These are phyloP conservation scores for Halcyon leucocephala DNA, from an alignment of 2,797 vertebrate genomes.

Conservation along the genomic window DNA sequence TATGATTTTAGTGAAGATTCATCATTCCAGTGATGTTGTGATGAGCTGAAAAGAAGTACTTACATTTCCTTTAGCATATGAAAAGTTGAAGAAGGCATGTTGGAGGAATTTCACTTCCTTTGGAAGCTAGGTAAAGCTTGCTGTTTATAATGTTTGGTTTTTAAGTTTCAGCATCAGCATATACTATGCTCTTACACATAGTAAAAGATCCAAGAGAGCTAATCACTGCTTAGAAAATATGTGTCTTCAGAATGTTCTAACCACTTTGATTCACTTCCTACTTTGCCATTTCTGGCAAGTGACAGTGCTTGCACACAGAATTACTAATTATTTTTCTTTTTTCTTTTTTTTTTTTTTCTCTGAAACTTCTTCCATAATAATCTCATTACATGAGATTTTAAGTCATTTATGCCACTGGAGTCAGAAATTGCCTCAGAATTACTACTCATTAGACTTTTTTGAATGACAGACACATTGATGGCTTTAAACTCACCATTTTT, in stretches of 20 bases:
- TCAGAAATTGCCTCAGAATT: not conserved
- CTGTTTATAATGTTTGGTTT: not conserved
- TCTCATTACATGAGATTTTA: not conserved
- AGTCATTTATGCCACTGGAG: not conserved
- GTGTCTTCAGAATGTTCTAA: not conserved
- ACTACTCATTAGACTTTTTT: not conserved
- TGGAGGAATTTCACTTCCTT: not conserved
- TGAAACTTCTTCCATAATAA: not conserved
- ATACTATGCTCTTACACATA: not conserved
- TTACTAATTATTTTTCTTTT: not conserved
- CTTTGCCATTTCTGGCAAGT: not conserved
- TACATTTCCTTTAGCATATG: not conserved
- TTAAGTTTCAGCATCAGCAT: not conserved
- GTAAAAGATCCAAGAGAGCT: not conserved
- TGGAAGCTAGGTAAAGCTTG: not conserved
- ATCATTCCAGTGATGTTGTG: not conserved
- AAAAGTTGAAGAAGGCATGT: not conserved
- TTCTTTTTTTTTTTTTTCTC: not conserved
- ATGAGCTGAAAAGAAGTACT: not conserved
- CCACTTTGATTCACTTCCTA: not conserved
- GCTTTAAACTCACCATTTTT: not conserved
- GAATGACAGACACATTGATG: not conserved
- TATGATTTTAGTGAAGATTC: not conserved
- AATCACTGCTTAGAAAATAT: not conserved
- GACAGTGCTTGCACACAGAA: not conserved